phyloP scores from a whole-genome alignment of 2,797 vertebrate species.

The Rhinogobio ventralis region DNA sequence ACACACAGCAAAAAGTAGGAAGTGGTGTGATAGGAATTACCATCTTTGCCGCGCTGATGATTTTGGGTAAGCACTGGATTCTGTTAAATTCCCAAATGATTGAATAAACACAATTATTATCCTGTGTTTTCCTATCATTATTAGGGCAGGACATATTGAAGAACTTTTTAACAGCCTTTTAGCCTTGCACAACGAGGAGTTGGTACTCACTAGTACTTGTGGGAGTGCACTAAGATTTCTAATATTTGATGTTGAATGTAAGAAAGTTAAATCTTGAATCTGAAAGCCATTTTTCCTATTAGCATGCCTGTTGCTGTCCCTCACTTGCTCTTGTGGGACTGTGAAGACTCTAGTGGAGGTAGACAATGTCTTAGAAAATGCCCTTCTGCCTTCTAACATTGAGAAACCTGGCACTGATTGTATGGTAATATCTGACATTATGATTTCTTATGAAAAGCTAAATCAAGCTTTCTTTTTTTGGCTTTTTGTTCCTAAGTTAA shows the following conservation, averaged over 20 bases:
- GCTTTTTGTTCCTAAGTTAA: neutral
- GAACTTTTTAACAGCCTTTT: neutral
- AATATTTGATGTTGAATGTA: neutral
- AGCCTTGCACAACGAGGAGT: neutral
- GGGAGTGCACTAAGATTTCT: neutral
- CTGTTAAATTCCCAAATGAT: neutral
- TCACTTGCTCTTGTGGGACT: conserved; percentile 52
- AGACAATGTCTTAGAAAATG: neutral
- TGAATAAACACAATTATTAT: neutral
- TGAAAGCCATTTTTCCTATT: conserved; percentile 19
- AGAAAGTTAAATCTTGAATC: neutral
- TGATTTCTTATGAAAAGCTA: neutral
- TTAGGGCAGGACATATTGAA: neutral
- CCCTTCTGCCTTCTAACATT: conserved; percentile 58
- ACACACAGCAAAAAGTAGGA: conserved; percentile 1
- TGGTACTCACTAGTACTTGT: neutral
- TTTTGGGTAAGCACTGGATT: conserved; percentile 65
- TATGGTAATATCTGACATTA: conserved; percentile 55
- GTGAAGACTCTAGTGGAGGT: conserved; percentile 39
- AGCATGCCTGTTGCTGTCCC: conserved; percentile 60
- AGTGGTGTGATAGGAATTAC: conserved; percentile 38
- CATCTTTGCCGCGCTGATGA: conserved; percentile 58
- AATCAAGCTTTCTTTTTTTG: neutral
- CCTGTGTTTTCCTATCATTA: neutral
- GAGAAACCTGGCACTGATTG: conserved; percentile 69